phyloP scores from a whole-genome alignment of 2,797 vertebrate species.

The Ctenosaura bakeri region DNA sequence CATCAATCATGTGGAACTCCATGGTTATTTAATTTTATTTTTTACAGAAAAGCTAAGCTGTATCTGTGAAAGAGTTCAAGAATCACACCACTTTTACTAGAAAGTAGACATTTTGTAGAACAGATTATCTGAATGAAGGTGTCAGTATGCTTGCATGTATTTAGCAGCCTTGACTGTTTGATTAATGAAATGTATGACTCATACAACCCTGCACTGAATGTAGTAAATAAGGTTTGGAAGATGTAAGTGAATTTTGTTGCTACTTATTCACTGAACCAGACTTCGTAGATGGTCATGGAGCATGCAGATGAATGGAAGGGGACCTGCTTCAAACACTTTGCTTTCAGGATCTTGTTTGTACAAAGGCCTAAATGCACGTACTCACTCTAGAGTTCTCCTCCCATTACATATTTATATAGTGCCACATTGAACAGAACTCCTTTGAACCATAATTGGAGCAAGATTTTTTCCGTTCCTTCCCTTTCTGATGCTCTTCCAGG shows the following conservation, averaged over 20 bases:
- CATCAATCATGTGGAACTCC: slow-evolving; percentile 36
- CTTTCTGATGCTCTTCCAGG: no score
- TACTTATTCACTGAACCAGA: background rate
- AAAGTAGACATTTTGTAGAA: slow-evolving; percentile 49
- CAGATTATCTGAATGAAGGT: slow-evolving; percentile 47
- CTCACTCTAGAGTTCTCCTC: background rate
- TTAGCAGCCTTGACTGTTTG: slow-evolving; percentile 38
- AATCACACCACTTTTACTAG: slow-evolving; percentile 36
- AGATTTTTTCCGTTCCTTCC: no score
- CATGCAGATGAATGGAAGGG: background rate
- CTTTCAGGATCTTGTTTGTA: background rate
- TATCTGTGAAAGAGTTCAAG: slow-evolving; percentile 30
- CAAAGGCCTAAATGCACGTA: background rate
- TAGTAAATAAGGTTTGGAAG: slow-evolving; percentile 5
- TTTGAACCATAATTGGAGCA: background rate
- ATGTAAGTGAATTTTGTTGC: background rate
- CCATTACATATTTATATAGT: background rate
- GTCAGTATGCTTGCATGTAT: slow-evolving; percentile 16
- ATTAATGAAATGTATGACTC: slow-evolving; percentile 52
- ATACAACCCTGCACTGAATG: slow-evolving; percentile 34
- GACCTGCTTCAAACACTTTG: no score
- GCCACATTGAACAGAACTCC: no score
- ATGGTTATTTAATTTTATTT: slow-evolving; percentile 37
- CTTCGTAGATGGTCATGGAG: background rate
- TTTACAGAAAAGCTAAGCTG: slow-evolving; percentile 49